Evolutionary conservation across 2,888 invertebrate species (phyloP), one percentile per base, ranked within the genome.

Genomic region (Miltochrista miniata): DNA sequence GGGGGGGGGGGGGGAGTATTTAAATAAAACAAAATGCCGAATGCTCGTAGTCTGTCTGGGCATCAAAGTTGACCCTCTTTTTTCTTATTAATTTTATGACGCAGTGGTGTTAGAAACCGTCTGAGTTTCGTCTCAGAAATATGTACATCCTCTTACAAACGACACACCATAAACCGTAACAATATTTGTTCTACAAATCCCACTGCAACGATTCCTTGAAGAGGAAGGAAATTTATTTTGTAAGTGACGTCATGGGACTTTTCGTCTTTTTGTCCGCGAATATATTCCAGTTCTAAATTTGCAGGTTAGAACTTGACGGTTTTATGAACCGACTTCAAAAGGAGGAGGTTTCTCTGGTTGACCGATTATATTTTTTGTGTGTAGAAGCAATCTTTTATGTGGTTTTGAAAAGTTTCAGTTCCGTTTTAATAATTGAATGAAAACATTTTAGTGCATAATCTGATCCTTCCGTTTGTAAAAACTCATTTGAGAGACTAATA

Each of bases 1-100:
- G n/a, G n/a, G n/a, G n/a, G n/a, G n/a, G n/a, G 30, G 37, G 29
- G 14, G 35, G 35, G 15, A 45, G 37, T 29, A 51, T 51, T 51
- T 51, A 45, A 51, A 46, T 51, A 45, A 45, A 45, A 41, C 43
- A 34, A 36, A 51, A 51, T 42, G 50, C 41, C 35, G 18, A 24
- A 24, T 24, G 2, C 18, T 24, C 18, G 18, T 5, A 24, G 5
- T 2, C 18, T 24, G 3, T 4, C 18, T 24, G 18, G 18, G 18
- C 5, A 24, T 24, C 18, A 24, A 24, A 24, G 18, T 24, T 24
- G 18, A 24, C 18, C 18, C 18, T 24, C 18, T 24, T 24, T 24
- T 24, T 24, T 24, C 18, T 24, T 24, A 24, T 24, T 24, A 24
- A 45, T 51, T 45, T 51, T 51, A 51, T 51, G 51, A 42, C 14